A percentile compares a stretch with the other conserved stretches of the same genome.
phyloP scores from a whole-genome alignment of 2,797 vertebrate species.

The Gymnoscopelus braueri region DNA sequence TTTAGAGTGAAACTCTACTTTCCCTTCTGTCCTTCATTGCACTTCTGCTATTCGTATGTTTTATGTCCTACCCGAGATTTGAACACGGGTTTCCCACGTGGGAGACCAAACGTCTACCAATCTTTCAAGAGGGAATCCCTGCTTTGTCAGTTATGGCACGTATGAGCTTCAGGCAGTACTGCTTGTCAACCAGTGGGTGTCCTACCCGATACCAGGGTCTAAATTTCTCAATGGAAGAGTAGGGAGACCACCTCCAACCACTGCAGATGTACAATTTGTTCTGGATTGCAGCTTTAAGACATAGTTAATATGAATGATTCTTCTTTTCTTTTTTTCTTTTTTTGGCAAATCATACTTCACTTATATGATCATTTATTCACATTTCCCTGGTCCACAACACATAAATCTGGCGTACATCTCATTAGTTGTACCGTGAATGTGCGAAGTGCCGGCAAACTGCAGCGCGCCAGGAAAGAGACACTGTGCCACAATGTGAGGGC shows the following conservation, averaged over 20 bases:
- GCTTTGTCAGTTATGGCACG: conserved; percentile 20
- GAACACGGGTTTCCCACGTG: too few species aligned
- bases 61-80: not conserved
- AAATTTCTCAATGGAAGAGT: too few species aligned
- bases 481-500: conserved; percentile 11
- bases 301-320: conserved; percentile 16
- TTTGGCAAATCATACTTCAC: conserved; percentile 21
- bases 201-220: too few species aligned
- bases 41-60: conserved; percentile 19
- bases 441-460: conserved; percentile 32
- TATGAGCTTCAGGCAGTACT: too few species aligned
- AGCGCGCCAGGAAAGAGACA: conserved; percentile 32
- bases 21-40: conserved; percentile 28
- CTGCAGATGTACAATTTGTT: too few species aligned
- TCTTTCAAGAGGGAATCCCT: too few species aligned
- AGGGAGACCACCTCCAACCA: too few species aligned
- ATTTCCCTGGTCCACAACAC: conserved; percentile 24
- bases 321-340: conserved; percentile 19
- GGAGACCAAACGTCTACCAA: too few species aligned
- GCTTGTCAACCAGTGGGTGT: too few species aligned
- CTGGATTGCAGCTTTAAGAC: too few species aligned
- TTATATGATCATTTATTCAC: conserved; percentile 37
- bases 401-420: conserved; percentile 48
- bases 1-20: conserved; percentile 13
- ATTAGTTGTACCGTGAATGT: conserved; percentile 29